phyloP scores from a whole-genome alignment of 2,797 vertebrate species.

The Melanotaenia pygmaea region DNA sequence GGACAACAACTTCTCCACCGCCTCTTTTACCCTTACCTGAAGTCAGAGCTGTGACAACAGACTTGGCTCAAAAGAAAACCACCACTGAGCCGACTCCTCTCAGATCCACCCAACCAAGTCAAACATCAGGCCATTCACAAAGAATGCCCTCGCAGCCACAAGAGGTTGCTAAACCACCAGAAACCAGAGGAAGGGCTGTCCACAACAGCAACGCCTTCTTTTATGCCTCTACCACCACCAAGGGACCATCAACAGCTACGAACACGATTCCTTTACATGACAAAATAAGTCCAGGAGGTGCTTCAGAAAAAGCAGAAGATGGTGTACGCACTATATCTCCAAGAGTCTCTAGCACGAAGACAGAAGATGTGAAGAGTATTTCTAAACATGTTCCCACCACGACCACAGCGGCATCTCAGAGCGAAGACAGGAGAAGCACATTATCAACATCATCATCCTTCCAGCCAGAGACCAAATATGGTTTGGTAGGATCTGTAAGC shows the following conservation, averaged over 20 bases:
- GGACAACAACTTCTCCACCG: conserved; percentile 65
- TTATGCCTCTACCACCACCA: conserved; percentile 19
- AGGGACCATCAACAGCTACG: background rate
- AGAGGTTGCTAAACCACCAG: conserved; percentile 22
- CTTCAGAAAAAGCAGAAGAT: conserved; percentile 6
- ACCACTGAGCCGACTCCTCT: conserved; percentile 31
- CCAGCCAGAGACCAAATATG: conserved; percentile 31
- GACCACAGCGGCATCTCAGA: conserved; percentile 5
- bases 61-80: conserved; percentile 23
- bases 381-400: conserved; percentile 13
- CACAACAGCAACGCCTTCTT: conserved; percentile 38
- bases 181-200: conserved; percentile 16
- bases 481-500: conserved; percentile 38
- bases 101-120: conserved; percentile 28
- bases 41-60: conserved; percentile 59
- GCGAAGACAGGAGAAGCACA: conserved; percentile 52
- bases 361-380: conserved; percentile 21
- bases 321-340: conserved; percentile 8
- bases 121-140: conserved; percentile 10
- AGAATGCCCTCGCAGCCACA: conserved; percentile 42
- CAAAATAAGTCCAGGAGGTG: conserved; percentile 5
- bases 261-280: conserved; percentile 45
- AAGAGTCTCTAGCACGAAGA: background rate
- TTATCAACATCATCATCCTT: conserved; percentile 52
- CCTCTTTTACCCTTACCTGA: conserved; percentile 62